Base-by-base conservation (phyloP, 2,797 vertebrate species). In the Cynodonichthys magdalenae region DNA sequence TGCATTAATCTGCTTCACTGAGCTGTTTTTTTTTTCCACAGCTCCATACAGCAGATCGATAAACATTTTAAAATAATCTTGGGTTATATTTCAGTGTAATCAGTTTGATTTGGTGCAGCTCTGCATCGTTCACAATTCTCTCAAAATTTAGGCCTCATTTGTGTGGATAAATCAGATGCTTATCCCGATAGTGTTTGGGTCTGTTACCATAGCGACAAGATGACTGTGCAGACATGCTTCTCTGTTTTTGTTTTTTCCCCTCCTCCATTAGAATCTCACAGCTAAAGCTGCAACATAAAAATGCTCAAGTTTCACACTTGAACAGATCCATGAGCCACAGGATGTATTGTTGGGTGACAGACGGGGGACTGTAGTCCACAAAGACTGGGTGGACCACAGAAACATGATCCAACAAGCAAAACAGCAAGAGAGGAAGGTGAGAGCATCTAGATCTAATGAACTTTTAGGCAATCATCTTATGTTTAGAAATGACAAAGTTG, bases 191-290 rank as follows among this genome's bases (percentile, higher is more conserved):
- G 94, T 94, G 94, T 93, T 94, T 95, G 94, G 94, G 93, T 93
- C 91, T 92, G 96, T 99, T 97, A 94, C 96, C 95, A 98, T 98
- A 95, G 96, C 93, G 95, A 98, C 95, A 89, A 92, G 93, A 93
- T 90, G 92, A 94, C 94, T 94, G 92, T 87, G 93, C 95, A 94
- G 94, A 94, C 93, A 94, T 94, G 96, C 95, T 95, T 96, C 96
- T 97, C 91, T 92, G 92, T 79, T 88, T 90, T 72, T 19, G 6
- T 88, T 90, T 72, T 11, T 24, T 3, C 24, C 24, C 24, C 24
- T 95, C 94, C 95, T 94, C 96, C 96, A 97, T 97, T 97, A 93
- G 93, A 95, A 90, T 90, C 71, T 93, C 89, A 92, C 93, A 93
- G 92, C 94, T 93, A 86, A 88, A 93, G 95, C 95, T 95, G 95